Evolutionary conservation across 2,888 invertebrate species (phyloP).

Genomic region (Cheilosia impressa): DNA sequence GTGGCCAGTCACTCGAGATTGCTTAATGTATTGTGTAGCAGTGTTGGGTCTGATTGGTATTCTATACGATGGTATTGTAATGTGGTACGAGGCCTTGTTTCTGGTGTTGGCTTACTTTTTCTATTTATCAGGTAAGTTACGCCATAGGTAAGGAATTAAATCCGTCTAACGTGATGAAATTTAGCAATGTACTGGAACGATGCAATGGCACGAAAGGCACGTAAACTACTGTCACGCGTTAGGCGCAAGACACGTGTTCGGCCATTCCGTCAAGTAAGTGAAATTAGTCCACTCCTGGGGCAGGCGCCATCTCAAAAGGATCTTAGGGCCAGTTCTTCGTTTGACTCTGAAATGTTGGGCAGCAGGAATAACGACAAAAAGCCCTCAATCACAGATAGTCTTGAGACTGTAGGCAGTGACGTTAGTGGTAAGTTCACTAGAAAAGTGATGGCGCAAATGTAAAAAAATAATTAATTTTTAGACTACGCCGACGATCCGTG

Average conservation of each 20-base stretch:
- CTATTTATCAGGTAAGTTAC: constrained; percentile 88
- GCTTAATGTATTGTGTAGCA: constrained; percentile 91
- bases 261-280: constrained; percentile 82
- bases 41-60: constrained; percentile 92
- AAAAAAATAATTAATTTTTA: background rate
- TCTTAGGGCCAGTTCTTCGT: background rate
- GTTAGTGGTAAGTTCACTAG: constrained; percentile 53
- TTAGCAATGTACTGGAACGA: constrained; percentile 89
- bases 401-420: constrained; percentile 44
- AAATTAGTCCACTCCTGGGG: constrained; percentile 83
- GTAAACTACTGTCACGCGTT: constrained; percentile 67
- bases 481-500: constrained; percentile 85
- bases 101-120: constrained; percentile 87
- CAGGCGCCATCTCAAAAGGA: constrained; percentile 32
- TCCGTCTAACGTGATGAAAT: constrained; percentile 79
- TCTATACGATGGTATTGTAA: constrained; percentile 92
- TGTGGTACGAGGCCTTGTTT: constrained; percentile 93
- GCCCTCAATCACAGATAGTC: constrained; percentile 50
- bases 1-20: constrained; percentile 94
- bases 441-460: background rate
- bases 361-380: constrained; percentile 15
- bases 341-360: background rate
- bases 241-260: constrained; percentile 84
- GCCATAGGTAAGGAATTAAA: background rate
- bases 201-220: constrained; percentile 85